Percentiles rank a stretch among this genome's conserved stretches.
Conservation (phyloP, 2,888 invertebrate species). For the Andrena trimmerana region DNA sequence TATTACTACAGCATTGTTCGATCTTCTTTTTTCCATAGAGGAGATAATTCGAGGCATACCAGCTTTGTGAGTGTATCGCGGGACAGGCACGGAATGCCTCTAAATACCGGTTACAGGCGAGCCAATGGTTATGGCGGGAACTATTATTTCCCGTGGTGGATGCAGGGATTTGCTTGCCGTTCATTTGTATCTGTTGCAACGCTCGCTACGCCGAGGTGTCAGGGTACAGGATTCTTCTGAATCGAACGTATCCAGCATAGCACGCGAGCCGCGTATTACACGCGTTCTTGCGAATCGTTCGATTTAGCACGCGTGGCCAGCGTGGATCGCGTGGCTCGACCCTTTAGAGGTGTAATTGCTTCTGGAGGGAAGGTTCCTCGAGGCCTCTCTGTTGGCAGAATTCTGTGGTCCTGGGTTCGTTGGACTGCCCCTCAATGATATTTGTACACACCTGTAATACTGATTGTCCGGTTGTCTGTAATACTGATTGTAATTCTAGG, state of each 20-base stretch:
- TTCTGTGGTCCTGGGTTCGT: neutral
- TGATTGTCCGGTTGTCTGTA: no score
- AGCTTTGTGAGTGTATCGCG: constrained; percentile 67
- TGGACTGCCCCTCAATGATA: neutral
- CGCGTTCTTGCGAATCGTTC: constrained; percentile 52
- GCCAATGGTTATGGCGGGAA: constrained; percentile 49
- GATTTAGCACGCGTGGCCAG: constrained; percentile 49
- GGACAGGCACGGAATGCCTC: constrained; percentile 65
- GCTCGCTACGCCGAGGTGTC: constrained; percentile 33
- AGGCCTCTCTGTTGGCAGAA: neutral
- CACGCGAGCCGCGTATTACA: constrained; percentile 58
- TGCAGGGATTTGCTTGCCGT: constrained; percentile 52
- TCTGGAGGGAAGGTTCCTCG: constrained; percentile 15
- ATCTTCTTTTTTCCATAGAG: constrained; percentile 30
- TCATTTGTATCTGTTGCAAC: constrained; percentile 53
- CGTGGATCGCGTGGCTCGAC: constrained; percentile 52
- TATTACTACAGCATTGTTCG: constrained; percentile 63
- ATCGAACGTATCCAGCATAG: constrained; percentile 38
- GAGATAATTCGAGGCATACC: constrained; percentile 67
- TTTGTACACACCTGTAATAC: no score
- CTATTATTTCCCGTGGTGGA: constrained; percentile 55
- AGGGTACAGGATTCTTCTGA: constrained; percentile 32
- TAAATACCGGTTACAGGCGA: constrained; percentile 65
- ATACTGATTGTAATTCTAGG: neutral
- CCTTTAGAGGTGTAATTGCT: constrained; percentile 50